Evolutionary conservation across 2,113 vertebrate species (phyloP), one percentile per base, ranked within the genome.

Genomic region (Scomber colias): DNA sequence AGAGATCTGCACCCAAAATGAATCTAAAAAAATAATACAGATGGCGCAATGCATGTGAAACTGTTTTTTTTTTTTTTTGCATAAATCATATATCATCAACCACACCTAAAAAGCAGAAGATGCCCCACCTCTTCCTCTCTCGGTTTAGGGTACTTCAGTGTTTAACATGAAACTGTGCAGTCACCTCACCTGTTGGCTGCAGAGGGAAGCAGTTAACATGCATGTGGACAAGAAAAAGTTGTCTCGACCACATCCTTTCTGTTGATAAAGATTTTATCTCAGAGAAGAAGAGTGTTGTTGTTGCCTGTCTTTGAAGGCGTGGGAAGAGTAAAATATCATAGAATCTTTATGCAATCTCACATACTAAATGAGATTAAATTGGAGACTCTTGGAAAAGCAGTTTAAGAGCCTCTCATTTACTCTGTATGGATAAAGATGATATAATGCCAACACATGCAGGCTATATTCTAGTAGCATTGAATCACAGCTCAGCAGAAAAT

Each of bases 221-320:
- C 21, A 11, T 30, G 65, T 68, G 64, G 49, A 73, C 78, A 77
- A 44, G 54, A 77, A 84, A 61, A 72, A 54, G 27, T 51, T 15
- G 53, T 75, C 57, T 13, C 19, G 13, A 40, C 30, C 56, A 50
- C 72, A 62, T 31, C 83, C 11, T 13, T 4, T 49, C 31, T 56
- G 50, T 24, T 66, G 40, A 45, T 21, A 21, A 55, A 54, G 21
- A 2, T 30, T 60, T 51, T 10, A 7, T 57, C n/a, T 54, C 35
- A 3, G 35, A 35, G n/a, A 21, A 53, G n/a, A 27, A 31, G 5
- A 30, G 40, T 24, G 0, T 6, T 13, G 65, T 45, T 16, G 13
- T 45, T 16, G 13, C 7, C n/a, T 0, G 21, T 13, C 46, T 79
- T 40, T 11, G 16, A 44, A 77, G 46, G 80, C 75, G 50, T 24